Evolutionary conservation across 2,113 vertebrate genomes (phyloP), one percentile per base, ranked within the genome.

Genomic region (Acrocephalus arundinaceus): DNA sequence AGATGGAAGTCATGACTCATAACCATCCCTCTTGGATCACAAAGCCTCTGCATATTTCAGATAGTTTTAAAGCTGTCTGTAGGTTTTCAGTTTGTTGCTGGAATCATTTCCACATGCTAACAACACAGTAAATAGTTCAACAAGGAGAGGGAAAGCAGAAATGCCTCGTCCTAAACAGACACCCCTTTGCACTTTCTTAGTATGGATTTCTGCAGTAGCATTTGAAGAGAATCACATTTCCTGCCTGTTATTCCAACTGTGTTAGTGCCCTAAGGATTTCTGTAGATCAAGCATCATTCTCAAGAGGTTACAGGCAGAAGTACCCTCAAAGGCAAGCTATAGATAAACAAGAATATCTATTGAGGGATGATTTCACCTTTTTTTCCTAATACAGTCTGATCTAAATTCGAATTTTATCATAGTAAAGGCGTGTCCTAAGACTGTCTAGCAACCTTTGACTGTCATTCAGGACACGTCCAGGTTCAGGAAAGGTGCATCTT

Each of bases 81-180:
- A 94, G 73, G 65, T 71, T 96, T 95, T 71, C 83, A 81, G 61
- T 72, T 89, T 81, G 80, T 86, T 90, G 80, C 51, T 93, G 86
- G 79, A 96, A 95, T 94, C 16, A 45, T 57, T 96, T 97, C 92
- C 94, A 94, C 57, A 84, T 93, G 90, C 63, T 88, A 71, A 86
- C 83, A 90, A 22, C 46, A 2, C 55, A 71, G 51, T 23, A 59
- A 86, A 45, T 24, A 57, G 49, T 41, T 93, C 73, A 84, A 9
- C 48, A 55, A 74, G 39, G 63, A 73, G 46, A 86, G 55, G 41
- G 28, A 76, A 77, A 15, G 59, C 79, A 92, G 54, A 77, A 95
- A 70, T 4, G 6, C 57, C 75, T 88, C 2, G 0, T 15, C 6
- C 57, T 43, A 4, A 51, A 31, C 48, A 77, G 46, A 41, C 9